Evolutionary conservation across 1,140 invertebrate species (phyloP).

Genomic region (Lasioglossum baleicum): DNA sequence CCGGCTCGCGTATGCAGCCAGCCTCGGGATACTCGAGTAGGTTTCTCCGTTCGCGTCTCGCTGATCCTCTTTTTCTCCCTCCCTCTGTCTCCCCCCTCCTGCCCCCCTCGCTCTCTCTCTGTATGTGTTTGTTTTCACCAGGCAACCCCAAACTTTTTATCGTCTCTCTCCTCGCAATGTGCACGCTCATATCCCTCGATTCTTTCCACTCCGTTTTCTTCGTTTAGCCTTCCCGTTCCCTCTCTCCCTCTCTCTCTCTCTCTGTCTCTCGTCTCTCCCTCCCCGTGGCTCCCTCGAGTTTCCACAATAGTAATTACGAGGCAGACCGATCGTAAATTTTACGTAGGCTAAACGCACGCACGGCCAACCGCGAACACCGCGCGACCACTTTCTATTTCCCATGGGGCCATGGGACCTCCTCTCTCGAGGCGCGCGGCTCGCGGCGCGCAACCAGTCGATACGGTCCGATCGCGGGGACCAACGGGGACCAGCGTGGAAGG

Average conservation of each 20-base stretch:
- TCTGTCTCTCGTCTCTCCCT: neutral
- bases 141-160: conserved; percentile 8
- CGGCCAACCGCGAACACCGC: conserved; percentile 36
- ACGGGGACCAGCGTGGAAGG: neutral
- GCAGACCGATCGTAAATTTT: conserved; percentile 66
- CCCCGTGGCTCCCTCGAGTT: conserved; percentile 36
- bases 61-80: neutral
- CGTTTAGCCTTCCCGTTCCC: neutral
- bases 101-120: neutral
- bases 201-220: neutral
- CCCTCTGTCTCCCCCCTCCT: neutral
- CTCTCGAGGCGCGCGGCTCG: neutral
- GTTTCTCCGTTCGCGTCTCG: conserved; percentile 8
- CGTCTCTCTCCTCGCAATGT: neutral
- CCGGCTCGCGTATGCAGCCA: conserved; percentile 18
- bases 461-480: neutral
- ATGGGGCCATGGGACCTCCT: conserved; percentile 52
- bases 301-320: conserved; percentile 74
- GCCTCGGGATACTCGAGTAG: conserved; percentile 24
- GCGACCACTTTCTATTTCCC: conserved; percentile 71
- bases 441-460: conserved; percentile 12
- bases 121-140: neutral
- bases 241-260: neutral
- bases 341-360: conserved; percentile 44
- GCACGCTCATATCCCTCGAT: conserved; percentile 2